phyloP scores from a whole-genome alignment of 2,113 vertebrate species.

The Aviceda subcristata region DNA sequence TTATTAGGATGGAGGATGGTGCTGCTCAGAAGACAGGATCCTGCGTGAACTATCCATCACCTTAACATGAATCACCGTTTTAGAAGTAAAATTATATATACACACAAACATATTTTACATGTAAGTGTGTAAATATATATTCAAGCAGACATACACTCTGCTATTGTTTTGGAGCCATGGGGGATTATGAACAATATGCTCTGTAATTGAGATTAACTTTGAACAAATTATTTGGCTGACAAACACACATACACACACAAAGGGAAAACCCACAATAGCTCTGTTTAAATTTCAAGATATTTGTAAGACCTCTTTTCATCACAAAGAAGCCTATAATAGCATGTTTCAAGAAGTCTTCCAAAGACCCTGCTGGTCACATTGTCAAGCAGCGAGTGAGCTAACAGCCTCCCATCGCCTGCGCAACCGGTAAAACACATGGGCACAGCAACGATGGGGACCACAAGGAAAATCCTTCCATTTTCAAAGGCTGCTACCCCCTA shows the following conservation, averaged over 20 bases:
- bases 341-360: constrained; percentile 34
- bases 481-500: not conserved
- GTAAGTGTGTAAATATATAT: constrained; percentile 46
- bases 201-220: constrained; percentile 66
- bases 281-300: constrained; percentile 44
- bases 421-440: not conserved
- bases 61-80: not conserved
- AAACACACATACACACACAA: constrained; percentile 2
- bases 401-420: constrained; percentile 61
- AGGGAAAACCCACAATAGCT: constrained; percentile 14
- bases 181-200: constrained; percentile 58
- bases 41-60: constrained; percentile 4
- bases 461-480: not conserved
- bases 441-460: not conserved
- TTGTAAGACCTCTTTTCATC: constrained; percentile 47
- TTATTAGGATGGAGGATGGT: not conserved
- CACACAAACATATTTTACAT: constrained; percentile 2
- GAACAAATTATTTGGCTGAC: constrained; percentile 54
- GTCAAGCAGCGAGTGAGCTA: constrained; percentile 77
- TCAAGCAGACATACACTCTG: not conserved
- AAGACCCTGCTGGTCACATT: constrained; percentile 65
- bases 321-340: constrained; percentile 23
- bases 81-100: constrained; percentile 31
- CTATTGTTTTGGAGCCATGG: constrained; percentile 39
- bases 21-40: not conserved